Evolutionary conservation across 1,140 invertebrate species (phyloP), one percentile per base, ranked within the genome.

Genomic region (Heliconius hewitsoni): DNA sequence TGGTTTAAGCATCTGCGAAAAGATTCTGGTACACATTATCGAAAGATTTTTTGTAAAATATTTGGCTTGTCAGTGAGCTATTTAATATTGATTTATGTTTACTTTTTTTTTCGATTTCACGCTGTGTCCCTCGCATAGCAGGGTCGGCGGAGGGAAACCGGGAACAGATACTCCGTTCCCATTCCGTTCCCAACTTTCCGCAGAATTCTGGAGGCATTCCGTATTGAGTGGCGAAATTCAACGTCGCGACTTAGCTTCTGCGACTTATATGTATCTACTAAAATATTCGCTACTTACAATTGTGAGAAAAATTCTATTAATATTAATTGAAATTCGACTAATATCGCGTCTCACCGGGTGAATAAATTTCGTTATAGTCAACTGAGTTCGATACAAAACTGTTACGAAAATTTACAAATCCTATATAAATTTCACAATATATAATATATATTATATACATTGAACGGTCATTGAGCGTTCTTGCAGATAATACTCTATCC

Each of bases 381-480:
- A 71, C 34, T 71, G 37, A 4, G 1, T 37, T 71, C 13, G 34
- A 13, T 37, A 76, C 13, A 71, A 72, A 79, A 72, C 23, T 71
- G 34, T 71, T 74, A 70, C 73, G 6, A 74, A 79, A 79, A 42
- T 75, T 75, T 74, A 71, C 60, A 52, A 42, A 72, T 79, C 78
- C 78, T 72, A 76, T 71, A 79, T 73, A 79, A 79, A 79, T 79
- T 55, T 50, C 39, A 71, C 78, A 79, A 72, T 76, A 34, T 76
- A 34, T 27, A 30, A 72, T 72, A 30, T 76, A 70, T 30, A 46
- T 13, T 27, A 46, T 13, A 76, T 76, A n/a, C 72, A 66, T 27
- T 46, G 66, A 77, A 8, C 18, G 57, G 27, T 52, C 50, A 76
- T 79, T 79, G 73, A 73, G 30, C 37, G 73, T 55, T 60, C 66